Base-by-base conservation (phyloP, 2,888 invertebrate genomes). In the Ypsolopha sequella region DNA sequence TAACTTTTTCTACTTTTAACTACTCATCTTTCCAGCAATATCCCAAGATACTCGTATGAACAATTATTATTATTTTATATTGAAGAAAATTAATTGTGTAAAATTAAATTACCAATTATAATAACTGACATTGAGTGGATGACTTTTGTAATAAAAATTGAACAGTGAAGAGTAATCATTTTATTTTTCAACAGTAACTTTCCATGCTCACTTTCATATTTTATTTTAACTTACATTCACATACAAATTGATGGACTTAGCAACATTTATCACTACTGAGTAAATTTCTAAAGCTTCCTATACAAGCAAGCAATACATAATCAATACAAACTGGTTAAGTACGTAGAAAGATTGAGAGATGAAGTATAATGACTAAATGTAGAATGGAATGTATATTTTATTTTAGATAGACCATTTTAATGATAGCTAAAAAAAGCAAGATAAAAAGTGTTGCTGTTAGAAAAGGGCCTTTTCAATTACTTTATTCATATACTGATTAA, bases 381-480 rank as follows among this genome's bases (percentile, higher is more conserved):
- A 63, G 58, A 65, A 63, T 76, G 80, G 79, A 78, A 80, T 80
- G 78, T 78, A 36, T 43, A 14, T 8, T 43, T 14, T 43, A 9
- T 13, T n/a, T n/a, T 43, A 11, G 11, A n/a, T 6, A 6, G 6
- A 41, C 8, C 43, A 43, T 24, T 24, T 3, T 13, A 14, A 43
- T 47, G 36, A 47, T 14, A 47, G 14, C 36, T 14, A 47, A 35
- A 45, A 47, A 36, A 36, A 47, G 36, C 36, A 36, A 34, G 45
- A 13, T 45, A 33, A 48, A 39, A 60, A 56, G 61, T 2, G 4
- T 24, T 24, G 2, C 24, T 24, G 24, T 24, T 4, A 24, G 4
- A 24, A 24, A 24, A 24, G 24, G 24, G 24, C 4, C 24, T 24
- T 24, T 24, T 24, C 24, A 24, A 24, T 24, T 24, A 24, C 4